These are phyloP conservation scores for Chouioia cunea DNA, from an alignment of 2,888 invertebrate species.

Conservation along the genomic window DNA sequence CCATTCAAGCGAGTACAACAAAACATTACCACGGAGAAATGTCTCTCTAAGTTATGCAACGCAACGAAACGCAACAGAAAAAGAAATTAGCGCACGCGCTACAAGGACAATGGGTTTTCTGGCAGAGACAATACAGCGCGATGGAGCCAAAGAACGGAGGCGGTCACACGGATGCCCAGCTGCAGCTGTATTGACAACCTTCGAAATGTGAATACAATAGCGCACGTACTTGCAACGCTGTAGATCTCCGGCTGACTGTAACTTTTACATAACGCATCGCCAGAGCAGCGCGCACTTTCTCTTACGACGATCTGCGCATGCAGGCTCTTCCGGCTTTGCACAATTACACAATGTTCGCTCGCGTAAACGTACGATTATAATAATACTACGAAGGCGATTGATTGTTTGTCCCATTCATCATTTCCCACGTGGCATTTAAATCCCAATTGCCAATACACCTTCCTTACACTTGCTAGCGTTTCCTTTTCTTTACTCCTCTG, in stretches of 20 bases:
- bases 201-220: slow-evolving; percentile 47
- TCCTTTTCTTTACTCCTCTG: not conserved
- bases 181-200: slow-evolving; percentile 16
- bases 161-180: not conserved
- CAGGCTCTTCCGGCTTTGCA: not conserved
- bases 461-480: too few relatives aligned
- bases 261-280: slow-evolving; percentile 62
- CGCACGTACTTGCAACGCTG: slow-evolving; percentile 9
- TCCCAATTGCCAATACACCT: too few relatives aligned
- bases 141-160: too few relatives aligned
- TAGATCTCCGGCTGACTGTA: slow-evolving; percentile 45
- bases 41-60: too few relatives aligned
- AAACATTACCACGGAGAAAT: too few relatives aligned
- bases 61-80: not conserved
- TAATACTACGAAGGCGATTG: too few relatives aligned
- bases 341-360: slow-evolving; percentile 15
- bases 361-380: not conserved
- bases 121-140: too few relatives aligned
- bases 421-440: too few relatives aligned
- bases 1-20: too few relatives aligned
- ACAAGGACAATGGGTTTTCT: not conserved
- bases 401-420: too few relatives aligned
- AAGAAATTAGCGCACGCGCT: not conserved
- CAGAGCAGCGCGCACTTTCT: slow-evolving; percentile 59
- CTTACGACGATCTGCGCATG: slow-evolving; percentile 51